These are phyloP conservation scores for Cosmia trapezina DNA, from an alignment of 2,888 invertebrate genomes.

Conservation along the genomic window DNA sequence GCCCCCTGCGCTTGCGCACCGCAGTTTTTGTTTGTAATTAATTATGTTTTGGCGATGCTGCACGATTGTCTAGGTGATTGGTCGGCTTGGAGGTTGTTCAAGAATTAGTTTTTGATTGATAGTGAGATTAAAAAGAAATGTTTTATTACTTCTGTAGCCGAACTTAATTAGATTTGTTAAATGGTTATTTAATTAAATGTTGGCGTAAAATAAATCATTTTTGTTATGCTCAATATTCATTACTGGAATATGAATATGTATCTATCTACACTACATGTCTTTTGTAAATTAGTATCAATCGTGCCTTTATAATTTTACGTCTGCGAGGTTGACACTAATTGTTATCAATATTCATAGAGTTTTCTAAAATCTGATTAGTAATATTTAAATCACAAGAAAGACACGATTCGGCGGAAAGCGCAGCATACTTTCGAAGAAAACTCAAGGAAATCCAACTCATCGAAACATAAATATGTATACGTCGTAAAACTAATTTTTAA, in stretches of 20 bases:
- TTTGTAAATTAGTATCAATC: slow-evolving; percentile 5
- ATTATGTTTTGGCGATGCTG: slow-evolving; percentile 62
- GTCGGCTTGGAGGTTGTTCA: slow-evolving; percentile 45
- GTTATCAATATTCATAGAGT: slow-evolving; percentile 30
- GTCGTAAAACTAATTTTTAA: slow-evolving; percentile 1
- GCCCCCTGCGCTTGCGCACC: slow-evolving; percentile 62
- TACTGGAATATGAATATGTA: slow-evolving; percentile 18
- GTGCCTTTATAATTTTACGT: background rate
- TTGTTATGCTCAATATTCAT: slow-evolving; percentile 38
- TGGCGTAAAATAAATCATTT: slow-evolving; percentile 48
- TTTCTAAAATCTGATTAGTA: slow-evolving; percentile 33
- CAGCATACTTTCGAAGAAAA: slow-evolving; percentile 15
- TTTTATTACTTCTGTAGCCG: slow-evolving; percentile 30
- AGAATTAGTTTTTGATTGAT: slow-evolving; percentile 51
- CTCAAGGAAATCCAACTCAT: slow-evolving; percentile 13
- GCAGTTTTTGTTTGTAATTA: slow-evolving; percentile 61
- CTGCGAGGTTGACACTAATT: background rate
- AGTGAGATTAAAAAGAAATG: slow-evolving; percentile 53
- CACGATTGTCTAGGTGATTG: slow-evolving; percentile 60
- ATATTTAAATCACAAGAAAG: slow-evolving; percentile 20
- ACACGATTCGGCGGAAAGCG: background rate
- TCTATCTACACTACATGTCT: background rate
- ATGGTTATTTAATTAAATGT: slow-evolving; percentile 50
- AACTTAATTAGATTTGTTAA: slow-evolving; percentile 56
- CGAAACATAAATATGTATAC: background rate